A percentile compares a stretch with the other conserved stretches of the same genome.
These are phyloP conservation scores for Pangasius mekongensis DNA, from an alignment of 2,797 vertebrate species.

Conservation along the genomic window DNA sequence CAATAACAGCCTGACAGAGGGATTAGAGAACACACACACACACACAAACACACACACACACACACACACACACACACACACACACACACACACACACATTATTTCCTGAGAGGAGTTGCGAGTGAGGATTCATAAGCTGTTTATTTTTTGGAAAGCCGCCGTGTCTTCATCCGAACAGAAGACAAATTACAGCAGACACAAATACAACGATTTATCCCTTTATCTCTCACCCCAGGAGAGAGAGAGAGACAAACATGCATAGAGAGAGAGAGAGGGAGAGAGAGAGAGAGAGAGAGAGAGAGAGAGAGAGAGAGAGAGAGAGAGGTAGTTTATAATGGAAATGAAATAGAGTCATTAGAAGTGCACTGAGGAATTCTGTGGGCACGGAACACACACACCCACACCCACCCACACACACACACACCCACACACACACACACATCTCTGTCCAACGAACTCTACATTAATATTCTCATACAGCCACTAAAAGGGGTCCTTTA, in stretches of 20 bases:
- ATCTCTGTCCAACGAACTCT: not conserved
- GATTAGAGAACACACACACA: conserved; percentile 30
- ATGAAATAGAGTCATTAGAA: not conserved
- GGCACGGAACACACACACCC: too few relatives aligned
- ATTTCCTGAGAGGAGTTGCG: conserved; percentile 1
- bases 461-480: too few relatives aligned
- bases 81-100: conserved; percentile 14
- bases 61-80: not conserved
- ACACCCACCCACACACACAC: too few relatives aligned
- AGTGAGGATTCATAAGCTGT: conserved; percentile 20
- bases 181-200: not conserved
- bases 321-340: not conserved
- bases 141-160: not conserved
- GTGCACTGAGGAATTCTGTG: not conserved
- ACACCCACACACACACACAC: too few relatives aligned
- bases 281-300: not conserved
- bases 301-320: not conserved
- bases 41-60: conserved; percentile 19
- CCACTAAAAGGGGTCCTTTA: too few relatives aligned
- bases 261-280: not conserved
- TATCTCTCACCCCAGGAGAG: not conserved
- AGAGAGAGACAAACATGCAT: too few relatives aligned
- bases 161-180: not conserved
- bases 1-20: not conserved
- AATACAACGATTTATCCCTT: conserved; percentile 11